Evolutionary conservation across 1,140 invertebrate species (phyloP), one percentile per base, ranked within the genome.

Genomic region (Solen grandis): DNA sequence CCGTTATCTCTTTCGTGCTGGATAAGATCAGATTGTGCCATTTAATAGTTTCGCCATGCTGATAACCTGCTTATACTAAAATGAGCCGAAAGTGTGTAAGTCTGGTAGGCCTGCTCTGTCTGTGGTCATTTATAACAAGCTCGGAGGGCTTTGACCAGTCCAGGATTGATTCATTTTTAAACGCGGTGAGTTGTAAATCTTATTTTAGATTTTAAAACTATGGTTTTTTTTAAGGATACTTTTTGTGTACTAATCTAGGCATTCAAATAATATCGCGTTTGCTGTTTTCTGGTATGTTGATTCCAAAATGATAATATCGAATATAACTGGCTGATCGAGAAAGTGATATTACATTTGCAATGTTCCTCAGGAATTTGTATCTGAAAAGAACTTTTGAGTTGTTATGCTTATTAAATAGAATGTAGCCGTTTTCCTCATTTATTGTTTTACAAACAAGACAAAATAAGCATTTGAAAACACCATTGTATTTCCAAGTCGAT

Each of bases 101-200:
- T n/a, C n/a, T n/a, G n/a, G n/a, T n/a, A n/a, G n/a, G n/a, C n/a
- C n/a, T n/a, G n/a, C n/a, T n/a, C n/a, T n/a, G n/a, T n/a, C n/a
- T n/a, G n/a, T n/a, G n/a, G n/a, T n/a, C n/a, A n/a, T n/a, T n/a
- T n/a, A n/a, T n/a, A n/a, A n/a, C n/a, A n/a, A n/a, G n/a, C n/a
- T n/a, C n/a, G n/a, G n/a, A n/a, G n/a, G n/a, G n/a, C n/a, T 57
- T 54, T 33, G 68, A 70, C 27, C 68, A 70, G 50, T 14, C 10
- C 2, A 36, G 36, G n/a, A 36, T 70, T 25, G 68, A 70, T 36
- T 29, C 10, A 1, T 70, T 70, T 16, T 16, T 70, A 35, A 54
- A 70, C 36, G 50, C 50, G 22, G 68, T 70, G 57, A 70, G 68
- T 70, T 19, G 25, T n/a, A n/a, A 10, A 1, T 50, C 22, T 8